Conservation (phyloP, 2,888 invertebrate species). For the Drosophila monieri region DNA sequence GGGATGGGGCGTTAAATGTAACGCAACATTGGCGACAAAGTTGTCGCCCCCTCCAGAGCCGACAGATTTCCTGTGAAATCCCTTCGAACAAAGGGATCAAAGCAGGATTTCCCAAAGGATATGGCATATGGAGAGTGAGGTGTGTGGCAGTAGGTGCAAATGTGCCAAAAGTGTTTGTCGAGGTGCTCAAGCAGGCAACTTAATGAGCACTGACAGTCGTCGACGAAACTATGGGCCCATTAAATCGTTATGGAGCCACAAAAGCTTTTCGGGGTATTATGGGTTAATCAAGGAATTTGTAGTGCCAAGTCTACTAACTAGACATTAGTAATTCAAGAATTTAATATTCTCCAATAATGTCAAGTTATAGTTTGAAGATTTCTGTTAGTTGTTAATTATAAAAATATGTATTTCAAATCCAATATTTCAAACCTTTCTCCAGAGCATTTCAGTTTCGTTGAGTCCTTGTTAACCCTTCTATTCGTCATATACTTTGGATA, state of each 20-base stretch:
- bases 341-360: neutral
- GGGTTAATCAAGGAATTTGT: constrained; percentile 19
- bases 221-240: constrained; percentile 52
- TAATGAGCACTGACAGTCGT: constrained; percentile 63
- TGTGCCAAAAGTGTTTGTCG: constrained; percentile 63
- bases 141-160: constrained; percentile 60
- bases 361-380: neutral
- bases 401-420: neutral
- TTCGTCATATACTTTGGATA: constrained; percentile 7
- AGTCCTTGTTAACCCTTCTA: constrained; percentile 4
- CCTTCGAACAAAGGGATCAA: constrained; percentile 67
- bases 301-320: neutral
- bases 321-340: neutral
- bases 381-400: neutral
- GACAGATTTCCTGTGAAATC: constrained; percentile 14
- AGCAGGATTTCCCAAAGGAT: constrained; percentile 61
- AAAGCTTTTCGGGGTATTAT: constrained; percentile 22
- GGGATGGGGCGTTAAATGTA: constrained; percentile 47
- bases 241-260: constrained; percentile 39
- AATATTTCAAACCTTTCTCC: neutral
- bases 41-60: constrained; percentile 4
- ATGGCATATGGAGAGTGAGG: neutral
- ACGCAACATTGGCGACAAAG: constrained; percentile 73
- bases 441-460: constrained; percentile 37
- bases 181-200: constrained; percentile 69